A percentile compares a stretch with the other conserved stretches of the same genome.
These are phyloP conservation scores for Cataglyphis albicans DNA, from an alignment of 2,888 invertebrate genomes.

Conservation along the genomic window DNA sequence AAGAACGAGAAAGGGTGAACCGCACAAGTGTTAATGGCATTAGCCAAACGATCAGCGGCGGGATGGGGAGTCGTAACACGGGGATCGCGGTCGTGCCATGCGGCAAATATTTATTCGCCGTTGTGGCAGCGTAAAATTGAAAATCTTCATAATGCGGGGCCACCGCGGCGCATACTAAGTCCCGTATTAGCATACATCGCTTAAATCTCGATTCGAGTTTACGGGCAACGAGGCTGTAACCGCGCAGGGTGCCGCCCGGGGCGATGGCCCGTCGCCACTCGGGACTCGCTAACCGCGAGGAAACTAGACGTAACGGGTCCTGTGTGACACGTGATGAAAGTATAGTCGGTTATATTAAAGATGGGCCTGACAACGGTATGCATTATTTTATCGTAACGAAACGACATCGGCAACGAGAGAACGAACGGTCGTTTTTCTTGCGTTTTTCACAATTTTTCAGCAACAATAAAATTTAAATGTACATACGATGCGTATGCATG, in stretches of 20 bases:
- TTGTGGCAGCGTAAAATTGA: slow-evolving; percentile 77
- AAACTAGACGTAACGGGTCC: slow-evolving; percentile 46
- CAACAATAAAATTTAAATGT: slow-evolving; percentile 20
- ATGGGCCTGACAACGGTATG: background rate
- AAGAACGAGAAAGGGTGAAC: slow-evolving; percentile 25
- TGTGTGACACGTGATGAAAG: slow-evolving; percentile 45
- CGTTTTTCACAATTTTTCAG: background rate
- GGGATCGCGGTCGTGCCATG: slow-evolving; percentile 46
- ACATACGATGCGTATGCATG: too few species aligned
- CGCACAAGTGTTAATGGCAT: slow-evolving; percentile 67
- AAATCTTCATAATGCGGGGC: slow-evolving; percentile 79
- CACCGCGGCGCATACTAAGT: slow-evolving; percentile 77
- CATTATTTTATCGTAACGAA: slow-evolving; percentile 30
- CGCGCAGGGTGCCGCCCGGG: slow-evolving; percentile 42
- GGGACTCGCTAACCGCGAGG: slow-evolving; percentile 31
- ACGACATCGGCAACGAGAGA: background rate
- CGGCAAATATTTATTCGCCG: slow-evolving; percentile 77
- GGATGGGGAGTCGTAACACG: slow-evolving; percentile 57
- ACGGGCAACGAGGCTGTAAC: slow-evolving; percentile 63
- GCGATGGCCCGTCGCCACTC: slow-evolving; percentile 20
- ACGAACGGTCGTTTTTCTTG: slow-evolving; percentile 29
- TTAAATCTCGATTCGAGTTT: slow-evolving; percentile 79
- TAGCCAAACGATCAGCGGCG: slow-evolving; percentile 63
- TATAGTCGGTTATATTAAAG: slow-evolving; percentile 33
- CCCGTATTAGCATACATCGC: slow-evolving; percentile 78